These are phyloP conservation scores for Gopherus evgoodei DNA, from an alignment of 2,113 vertebrate genomes.

Conservation along the genomic window DNA sequence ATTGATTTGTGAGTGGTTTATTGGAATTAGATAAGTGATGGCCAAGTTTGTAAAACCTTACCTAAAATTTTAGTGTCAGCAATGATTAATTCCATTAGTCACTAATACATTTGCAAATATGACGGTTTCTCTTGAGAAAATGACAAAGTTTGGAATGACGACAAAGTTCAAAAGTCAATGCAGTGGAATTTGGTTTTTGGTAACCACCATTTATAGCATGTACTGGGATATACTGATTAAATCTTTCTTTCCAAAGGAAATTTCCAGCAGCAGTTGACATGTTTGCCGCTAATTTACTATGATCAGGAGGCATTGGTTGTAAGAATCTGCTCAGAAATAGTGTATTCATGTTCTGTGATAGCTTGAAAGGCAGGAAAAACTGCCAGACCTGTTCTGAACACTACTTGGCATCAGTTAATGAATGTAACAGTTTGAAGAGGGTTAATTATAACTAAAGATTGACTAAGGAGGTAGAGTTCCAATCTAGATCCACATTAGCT, in stretches of 20 bases:
- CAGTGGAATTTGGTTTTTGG: not conserved
- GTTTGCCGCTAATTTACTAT: not conserved
- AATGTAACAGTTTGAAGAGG: not conserved
- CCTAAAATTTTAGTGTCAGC: constrained; percentile 58
- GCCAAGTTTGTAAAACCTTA: constrained; percentile 67
- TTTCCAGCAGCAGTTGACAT: not conserved
- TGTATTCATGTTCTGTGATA: not conserved
- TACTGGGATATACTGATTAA: not conserved
- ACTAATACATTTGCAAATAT: constrained; percentile 26
- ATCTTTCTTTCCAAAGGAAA: not conserved
- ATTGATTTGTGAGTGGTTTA: constrained; percentile 56
- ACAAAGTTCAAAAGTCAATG: not conserved
- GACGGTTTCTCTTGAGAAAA: not conserved
- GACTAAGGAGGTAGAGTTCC: not conserved
- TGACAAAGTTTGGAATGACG: not conserved
- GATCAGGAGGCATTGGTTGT: not conserved
- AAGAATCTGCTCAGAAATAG: not conserved
- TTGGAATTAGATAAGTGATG: constrained; percentile 60
- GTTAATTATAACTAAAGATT: not conserved
- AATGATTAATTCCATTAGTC: constrained; percentile 45
- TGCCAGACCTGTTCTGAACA: not conserved
- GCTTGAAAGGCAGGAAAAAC: not conserved
- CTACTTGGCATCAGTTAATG: not conserved
- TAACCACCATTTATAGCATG: rapidly evolving
- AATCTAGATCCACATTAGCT: not conserved